phyloP scores from a whole-genome alignment of 2,797 vertebrate genomes.

The Streptopelia turtur region DNA sequence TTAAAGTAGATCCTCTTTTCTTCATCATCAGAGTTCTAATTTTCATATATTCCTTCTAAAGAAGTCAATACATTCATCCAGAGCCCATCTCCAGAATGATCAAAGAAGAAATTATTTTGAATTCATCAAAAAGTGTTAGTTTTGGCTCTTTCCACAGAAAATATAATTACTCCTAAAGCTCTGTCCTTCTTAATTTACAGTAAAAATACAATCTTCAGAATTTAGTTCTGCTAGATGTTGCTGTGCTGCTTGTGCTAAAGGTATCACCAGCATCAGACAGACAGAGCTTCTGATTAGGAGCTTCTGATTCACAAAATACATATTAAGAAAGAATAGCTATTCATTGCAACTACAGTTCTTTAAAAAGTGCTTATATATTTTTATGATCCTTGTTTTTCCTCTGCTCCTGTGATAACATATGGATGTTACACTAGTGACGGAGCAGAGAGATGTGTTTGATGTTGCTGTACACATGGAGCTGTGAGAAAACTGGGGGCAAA shows the following conservation, averaged over 20 bases:
- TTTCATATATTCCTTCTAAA: background rate
- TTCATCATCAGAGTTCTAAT: background rate
- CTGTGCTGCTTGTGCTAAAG: background rate
- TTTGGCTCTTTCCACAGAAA: background rate
- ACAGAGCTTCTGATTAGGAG: background rate
- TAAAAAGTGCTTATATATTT: background rate
- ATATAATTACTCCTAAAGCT: background rate
- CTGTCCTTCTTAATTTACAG: background rate
- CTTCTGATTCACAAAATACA: background rate
- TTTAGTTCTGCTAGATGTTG: background rate
- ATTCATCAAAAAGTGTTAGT: background rate
- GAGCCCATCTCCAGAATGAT: background rate
- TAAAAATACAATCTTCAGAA: background rate
- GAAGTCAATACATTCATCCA: background rate
- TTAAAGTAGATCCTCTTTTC: background rate
- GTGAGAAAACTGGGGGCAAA: background rate
- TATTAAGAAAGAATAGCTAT: background rate
- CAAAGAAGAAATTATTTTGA: background rate
- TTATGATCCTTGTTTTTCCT: background rate
- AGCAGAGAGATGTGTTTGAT: background rate
- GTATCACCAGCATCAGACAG: background rate
- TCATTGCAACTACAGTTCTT: background rate
- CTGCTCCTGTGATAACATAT: background rate
- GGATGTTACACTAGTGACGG: background rate
- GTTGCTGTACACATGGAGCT: background rate